Conservation (phyloP, 92 coral and sea anemone species). For the Bergia sp. region DNA sequence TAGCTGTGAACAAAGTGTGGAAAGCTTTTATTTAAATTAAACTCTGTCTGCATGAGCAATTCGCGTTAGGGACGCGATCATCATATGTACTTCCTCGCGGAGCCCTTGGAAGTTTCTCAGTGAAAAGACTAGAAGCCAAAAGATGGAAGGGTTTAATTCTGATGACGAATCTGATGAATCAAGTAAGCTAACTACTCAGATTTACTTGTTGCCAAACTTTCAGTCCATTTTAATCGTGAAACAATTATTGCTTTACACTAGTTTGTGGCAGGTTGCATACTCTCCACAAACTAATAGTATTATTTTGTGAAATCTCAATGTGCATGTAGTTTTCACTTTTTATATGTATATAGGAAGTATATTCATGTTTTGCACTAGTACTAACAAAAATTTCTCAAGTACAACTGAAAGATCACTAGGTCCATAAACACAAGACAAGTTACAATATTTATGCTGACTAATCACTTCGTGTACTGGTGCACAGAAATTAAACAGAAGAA, state of each 20-base stretch:
- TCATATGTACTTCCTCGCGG: not conserved
- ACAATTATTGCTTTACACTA: not conserved
- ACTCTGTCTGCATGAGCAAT: not conserved
- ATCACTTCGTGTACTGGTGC: no score
- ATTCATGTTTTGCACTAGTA: no score
- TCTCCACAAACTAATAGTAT: no score
- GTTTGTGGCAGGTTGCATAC: no score
- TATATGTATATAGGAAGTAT: no score
- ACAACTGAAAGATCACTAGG: no score
- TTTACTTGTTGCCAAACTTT: not conserved
- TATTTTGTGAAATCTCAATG: no score
- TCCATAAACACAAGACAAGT: no score
- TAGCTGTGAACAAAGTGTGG: conserved; percentile 15
- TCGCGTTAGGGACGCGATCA: conserved; percentile 12
- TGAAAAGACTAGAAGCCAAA: not conserved
- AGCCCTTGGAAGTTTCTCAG: not conserved
- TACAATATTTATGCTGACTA: no score
- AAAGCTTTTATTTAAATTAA: conserved; percentile 27
- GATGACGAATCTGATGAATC: conserved; percentile 38
- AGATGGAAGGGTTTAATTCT: conserved; percentile 33
- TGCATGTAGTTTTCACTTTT: no score
- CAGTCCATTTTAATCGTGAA: not conserved
- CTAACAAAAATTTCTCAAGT: no score
- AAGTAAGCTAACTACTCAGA: conserved; percentile 17
- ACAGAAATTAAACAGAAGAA: no score